phyloP scores from a whole-genome alignment of 2,888 invertebrate genomes.

The Melieria omissa region DNA sequence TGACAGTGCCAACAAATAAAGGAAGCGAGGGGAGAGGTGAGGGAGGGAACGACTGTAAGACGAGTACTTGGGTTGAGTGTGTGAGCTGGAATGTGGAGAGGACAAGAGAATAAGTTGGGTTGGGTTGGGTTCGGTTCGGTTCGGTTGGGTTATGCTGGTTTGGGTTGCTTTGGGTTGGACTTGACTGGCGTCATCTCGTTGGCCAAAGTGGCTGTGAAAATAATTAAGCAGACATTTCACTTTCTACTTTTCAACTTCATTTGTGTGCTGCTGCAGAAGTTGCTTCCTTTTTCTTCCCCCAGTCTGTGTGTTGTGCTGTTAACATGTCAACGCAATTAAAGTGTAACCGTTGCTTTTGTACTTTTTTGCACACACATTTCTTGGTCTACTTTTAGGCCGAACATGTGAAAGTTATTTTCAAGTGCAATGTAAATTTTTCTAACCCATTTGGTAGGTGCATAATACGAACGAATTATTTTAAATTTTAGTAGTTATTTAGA shows the following conservation, averaged over 20 bases:
- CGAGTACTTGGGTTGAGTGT: neutral
- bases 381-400: conserved; percentile 31
- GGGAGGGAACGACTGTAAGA: too few species aligned
- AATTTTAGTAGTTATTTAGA: neutral
- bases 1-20: too few species aligned
- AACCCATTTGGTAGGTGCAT: neutral
- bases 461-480: neutral
- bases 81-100: neutral
- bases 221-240: conserved; percentile 60
- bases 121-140: neutral
- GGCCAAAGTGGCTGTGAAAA: conserved; percentile 39
- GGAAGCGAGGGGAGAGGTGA: too few species aligned
- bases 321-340: conserved; percentile 54
- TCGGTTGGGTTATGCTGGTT: too few species aligned
- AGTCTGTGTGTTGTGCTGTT: conserved; percentile 3
- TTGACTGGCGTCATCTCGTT: too few species aligned
- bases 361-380: conserved; percentile 14
- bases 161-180: too few species aligned
- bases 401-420: conserved; percentile 18
- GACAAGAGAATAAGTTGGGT: neutral
- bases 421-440: neutral
- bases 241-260: conserved; percentile 47
- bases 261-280: neutral
- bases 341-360: conserved; percentile 15
- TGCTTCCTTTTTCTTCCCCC: neutral